Base-by-base conservation (phyloP, 1,140 invertebrate genomes). In the Palaemon carinicauda region DNA sequence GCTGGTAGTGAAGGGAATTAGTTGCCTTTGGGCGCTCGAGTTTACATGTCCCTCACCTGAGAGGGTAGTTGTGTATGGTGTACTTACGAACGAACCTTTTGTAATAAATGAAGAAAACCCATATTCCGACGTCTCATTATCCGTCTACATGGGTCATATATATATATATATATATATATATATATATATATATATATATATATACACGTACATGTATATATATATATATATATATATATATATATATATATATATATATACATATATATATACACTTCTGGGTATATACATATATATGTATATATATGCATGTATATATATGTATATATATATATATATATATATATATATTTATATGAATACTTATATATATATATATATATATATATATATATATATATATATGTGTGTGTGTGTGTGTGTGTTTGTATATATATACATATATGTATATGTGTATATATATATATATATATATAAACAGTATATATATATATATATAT, bases 171-270 rank as follows among this genome's bases (percentile, higher is more conserved):
- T 69, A 69, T 69, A 69, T 69, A 69, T 69, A 69, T 24, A 19
- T 69, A 69, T 19, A 19, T 0, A 69, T 69, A 12, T 69, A 12
- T 69, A 12, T 69, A 21, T 12, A 69, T 69, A 69, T 69, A 69
- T 69, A 69, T 69, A 69, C 21, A 69, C 21, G 21, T 69, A 69
- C 21, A 69, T 69, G 21, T 69, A 69, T 69, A 69, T 69, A 69
- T 69, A 69, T 69, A 69, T 69, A 69, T 69, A 69, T 69, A 69
- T 69, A 69, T 69, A 69, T 69, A 69, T 69, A 69, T 69, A 69
- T 41, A 41, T 41, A 65, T 69, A 69, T 69, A 69, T 69, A 69
- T 69, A 69, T 69, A 69, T 69, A 69, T 69, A 69, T 21, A n/a
- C n/a, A n/a, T n/a, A n/a, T n/a, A n/a, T n/a, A n/a, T n/a, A n/a